These are phyloP conservation scores for Thryonomys swinderianus DNA, from an alignment of 2,113 vertebrate species.

Conservation along the genomic window DNA sequence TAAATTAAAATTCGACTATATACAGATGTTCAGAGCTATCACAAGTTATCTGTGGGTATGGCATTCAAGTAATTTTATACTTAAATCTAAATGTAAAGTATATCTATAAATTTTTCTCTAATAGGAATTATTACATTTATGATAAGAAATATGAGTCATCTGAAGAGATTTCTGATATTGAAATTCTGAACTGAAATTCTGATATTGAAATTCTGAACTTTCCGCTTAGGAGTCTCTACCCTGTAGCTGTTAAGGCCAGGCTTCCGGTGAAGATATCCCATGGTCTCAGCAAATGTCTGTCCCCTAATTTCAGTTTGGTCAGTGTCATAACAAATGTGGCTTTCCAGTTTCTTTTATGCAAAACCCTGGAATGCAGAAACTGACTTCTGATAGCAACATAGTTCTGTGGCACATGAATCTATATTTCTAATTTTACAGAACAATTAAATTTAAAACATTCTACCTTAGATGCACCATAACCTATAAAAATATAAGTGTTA, in stretches of 20 bases:
- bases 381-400: neutral
- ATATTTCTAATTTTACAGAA: neutral
- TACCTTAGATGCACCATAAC: neutral
- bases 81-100: neutral
- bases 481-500: neutral
- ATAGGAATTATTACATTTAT: neutral
- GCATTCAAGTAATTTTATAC: neutral
- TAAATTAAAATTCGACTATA: too few relatives aligned
- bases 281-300: neutral
- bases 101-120: neutral
- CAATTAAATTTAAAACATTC: slow-evolving; percentile 1
- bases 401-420: neutral
- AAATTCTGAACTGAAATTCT: neutral
- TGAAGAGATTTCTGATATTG: slow-evolving; percentile 38
- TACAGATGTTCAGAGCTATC: neutral
- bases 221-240: neutral
- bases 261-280: neutral
- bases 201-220: neutral
- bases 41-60: neutral
- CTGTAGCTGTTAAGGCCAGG: neutral
- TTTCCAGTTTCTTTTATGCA: neutral
- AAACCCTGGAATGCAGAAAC: neutral
- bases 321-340: neutral
- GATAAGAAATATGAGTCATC: neutral
- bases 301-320: neutral